These are phyloP conservation scores for Drosophila obscura DNA, from an alignment of 1,140 invertebrate genomes.

Conservation along the genomic window DNA sequence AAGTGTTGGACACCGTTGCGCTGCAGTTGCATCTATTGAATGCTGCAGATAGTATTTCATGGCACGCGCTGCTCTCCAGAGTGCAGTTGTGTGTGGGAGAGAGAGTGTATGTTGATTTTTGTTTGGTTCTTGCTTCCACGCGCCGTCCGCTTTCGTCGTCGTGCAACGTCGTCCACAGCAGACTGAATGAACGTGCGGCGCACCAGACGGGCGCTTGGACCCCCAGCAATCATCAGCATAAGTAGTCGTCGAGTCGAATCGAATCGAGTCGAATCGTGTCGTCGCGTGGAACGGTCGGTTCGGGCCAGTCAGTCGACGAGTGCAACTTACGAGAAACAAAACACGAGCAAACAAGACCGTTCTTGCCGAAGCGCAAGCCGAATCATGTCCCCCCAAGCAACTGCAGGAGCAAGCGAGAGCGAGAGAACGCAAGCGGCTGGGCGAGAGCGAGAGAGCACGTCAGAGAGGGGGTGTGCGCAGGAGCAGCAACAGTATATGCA, in stretches of 20 bases:
- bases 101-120: constrained; percentile 13
- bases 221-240: constrained; percentile 78
- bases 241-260: constrained; percentile 42
- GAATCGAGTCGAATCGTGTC: no score
- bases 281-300: constrained; percentile 14
- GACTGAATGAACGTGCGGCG: constrained; percentile 80
- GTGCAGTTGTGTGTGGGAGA: constrained; percentile 13
- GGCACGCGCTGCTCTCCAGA: constrained; percentile 35
- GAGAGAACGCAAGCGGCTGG: constrained; percentile 31
- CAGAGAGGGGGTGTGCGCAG: constrained; percentile 42
- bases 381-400: constrained; percentile 38
- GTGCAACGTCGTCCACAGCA: constrained; percentile 71
- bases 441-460: constrained; percentile 23
- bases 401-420: constrained; percentile 65
- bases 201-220: constrained; percentile 78
- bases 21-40: constrained; percentile 11
- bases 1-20: constrained; percentile 11
- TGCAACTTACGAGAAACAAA: constrained; percentile 57
- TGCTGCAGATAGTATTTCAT: constrained; percentile 17
- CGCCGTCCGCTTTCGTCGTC: constrained; percentile 67
- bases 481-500: constrained; percentile 70
- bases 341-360: constrained; percentile 71
- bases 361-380: constrained; percentile 54
- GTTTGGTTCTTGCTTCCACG: constrained; percentile 37
- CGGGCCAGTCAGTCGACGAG: constrained; percentile 33